Percentiles rank a stretch among this genome's conserved stretches.
These are phyloP conservation scores for Micromussa lordhowensis DNA, from an alignment of 92 coral and sea anemone species.

Conservation along the genomic window DNA sequence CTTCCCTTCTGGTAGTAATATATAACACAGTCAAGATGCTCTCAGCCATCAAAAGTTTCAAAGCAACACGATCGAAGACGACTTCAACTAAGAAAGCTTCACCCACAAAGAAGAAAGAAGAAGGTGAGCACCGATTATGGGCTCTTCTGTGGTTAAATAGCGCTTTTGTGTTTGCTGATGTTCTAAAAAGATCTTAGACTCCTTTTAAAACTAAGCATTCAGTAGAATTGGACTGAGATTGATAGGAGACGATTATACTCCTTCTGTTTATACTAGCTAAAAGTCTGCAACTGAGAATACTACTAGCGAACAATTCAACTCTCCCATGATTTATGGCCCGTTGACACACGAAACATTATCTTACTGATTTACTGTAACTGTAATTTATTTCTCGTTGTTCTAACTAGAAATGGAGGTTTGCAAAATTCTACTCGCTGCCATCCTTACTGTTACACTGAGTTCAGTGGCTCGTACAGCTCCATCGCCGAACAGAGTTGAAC, in stretches of 20 bases:
- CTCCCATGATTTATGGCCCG: not conserved
- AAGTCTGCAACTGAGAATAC: too few relatives aligned
- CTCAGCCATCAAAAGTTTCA: not conserved
- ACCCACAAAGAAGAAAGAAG: not conserved
- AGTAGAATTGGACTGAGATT: too few relatives aligned
- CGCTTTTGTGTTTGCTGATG: too few relatives aligned
- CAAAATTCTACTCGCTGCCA: constrained; percentile 6
- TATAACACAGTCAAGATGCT: constrained; percentile 4
- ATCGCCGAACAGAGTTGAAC: not conserved
- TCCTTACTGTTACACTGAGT: not conserved
- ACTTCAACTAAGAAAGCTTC: not conserved
- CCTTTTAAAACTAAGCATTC: too few relatives aligned
- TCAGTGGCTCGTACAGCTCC: not conserved
- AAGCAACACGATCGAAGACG: not conserved
- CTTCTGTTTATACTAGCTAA: too few relatives aligned
- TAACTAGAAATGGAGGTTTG: not conserved
- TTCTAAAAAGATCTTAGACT: too few relatives aligned
- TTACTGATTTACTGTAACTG: not conserved
- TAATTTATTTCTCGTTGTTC: not conserved
- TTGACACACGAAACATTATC: not conserved
- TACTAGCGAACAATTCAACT: too few relatives aligned
- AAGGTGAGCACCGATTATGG: not conserved
- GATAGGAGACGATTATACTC: too few relatives aligned
- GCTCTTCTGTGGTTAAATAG: too few relatives aligned
- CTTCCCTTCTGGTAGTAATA: constrained; percentile 9